A percentile compares a stretch with the other conserved stretches of the same genome.
Conservation (phyloP, 2,113 vertebrate genomes). For the Phodopus roborovskii region DNA sequence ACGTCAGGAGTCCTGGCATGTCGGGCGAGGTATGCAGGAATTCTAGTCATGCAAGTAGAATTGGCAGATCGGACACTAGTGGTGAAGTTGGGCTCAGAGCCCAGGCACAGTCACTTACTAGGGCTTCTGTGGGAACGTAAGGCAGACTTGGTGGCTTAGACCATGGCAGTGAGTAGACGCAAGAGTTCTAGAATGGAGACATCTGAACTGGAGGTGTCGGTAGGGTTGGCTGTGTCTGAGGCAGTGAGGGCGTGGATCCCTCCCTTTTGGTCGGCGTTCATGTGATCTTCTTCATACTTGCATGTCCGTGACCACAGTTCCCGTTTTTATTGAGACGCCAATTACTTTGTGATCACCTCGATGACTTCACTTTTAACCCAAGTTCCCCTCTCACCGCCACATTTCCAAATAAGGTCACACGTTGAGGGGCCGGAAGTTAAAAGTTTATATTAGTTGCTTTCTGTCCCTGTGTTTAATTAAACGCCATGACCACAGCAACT, state of each 20-base stretch:
- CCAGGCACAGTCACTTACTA: neutral
- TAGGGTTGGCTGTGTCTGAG: neutral
- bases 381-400: neutral
- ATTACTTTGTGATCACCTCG: neutral
- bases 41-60: neutral
- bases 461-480: neutral
- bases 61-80: neutral
- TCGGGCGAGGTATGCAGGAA: neutral
- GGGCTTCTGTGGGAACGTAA: neutral
- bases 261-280: neutral
- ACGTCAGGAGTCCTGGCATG: neutral
- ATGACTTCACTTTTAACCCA: neutral
- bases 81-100: neutral
- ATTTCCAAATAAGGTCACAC: neutral
- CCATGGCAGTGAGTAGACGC: neutral
- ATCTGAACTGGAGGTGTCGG: neutral
- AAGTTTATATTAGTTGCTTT: neutral
- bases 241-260: neutral
- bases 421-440: neutral
- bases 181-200: neutral
- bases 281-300: neutral
- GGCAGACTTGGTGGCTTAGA: neutral
- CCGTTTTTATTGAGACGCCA: neutral
- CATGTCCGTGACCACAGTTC: neutral
- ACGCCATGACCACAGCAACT: neutral